These are phyloP conservation scores for Heliconius cydno DNA, from an alignment of 2,888 invertebrate genomes.

Conservation along the genomic window DNA sequence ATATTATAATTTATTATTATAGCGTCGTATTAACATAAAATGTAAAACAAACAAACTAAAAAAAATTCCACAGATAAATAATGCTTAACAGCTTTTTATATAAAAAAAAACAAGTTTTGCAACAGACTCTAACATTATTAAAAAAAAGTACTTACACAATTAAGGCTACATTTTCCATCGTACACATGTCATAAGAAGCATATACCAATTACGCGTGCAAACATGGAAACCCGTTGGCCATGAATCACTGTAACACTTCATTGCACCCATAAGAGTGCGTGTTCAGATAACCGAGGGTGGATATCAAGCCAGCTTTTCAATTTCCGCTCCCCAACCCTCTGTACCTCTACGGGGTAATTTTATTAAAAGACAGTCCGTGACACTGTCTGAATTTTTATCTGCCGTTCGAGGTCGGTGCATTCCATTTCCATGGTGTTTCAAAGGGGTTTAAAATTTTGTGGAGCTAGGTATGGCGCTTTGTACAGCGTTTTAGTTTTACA, in stretches of 20 bases:
- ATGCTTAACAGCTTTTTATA: neutral
- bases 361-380: constrained; percentile 71
- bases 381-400: constrained; percentile 75
- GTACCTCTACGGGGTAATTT: constrained; percentile 68
- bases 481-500: neutral
- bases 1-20: neutral
- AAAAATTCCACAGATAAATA: neutral
- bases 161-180: constrained; percentile 22
- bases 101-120: neutral
- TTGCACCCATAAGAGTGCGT: constrained; percentile 66
- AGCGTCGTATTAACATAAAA: neutral
- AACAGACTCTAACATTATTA: neutral
- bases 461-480: neutral
- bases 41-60: neutral
- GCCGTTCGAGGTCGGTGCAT: constrained; percentile 48
- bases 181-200: constrained; percentile 39
- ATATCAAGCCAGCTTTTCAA: constrained; percentile 74
- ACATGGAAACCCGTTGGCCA: constrained; percentile 53
- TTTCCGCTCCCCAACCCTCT: constrained; percentile 65
- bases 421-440: constrained; percentile 60
- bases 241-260: constrained; percentile 62
- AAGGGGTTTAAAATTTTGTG: constrained; percentile 52
- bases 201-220: constrained; percentile 44
- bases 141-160: constrained; percentile 17
- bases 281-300: constrained; percentile 69